Evolutionary conservation across 2,797 vertebrate species (phyloP).

Genomic region (Coracias cyanogaster): DNA sequence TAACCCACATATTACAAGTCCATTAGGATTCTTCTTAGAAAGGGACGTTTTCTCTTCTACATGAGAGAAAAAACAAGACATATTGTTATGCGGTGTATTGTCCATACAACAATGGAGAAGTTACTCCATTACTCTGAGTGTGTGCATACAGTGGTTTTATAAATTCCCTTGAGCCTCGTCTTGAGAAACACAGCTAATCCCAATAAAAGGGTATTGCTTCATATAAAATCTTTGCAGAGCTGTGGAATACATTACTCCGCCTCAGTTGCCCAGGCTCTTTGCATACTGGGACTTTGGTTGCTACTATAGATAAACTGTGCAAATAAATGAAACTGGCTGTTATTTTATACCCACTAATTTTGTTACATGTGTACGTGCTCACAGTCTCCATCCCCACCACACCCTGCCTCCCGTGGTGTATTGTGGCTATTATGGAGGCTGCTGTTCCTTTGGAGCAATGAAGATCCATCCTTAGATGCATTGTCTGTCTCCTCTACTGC

Average conservation of each 20-base stretch:
- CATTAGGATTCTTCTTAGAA: not conserved
- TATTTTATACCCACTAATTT: not conserved
- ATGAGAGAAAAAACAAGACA: not conserved
- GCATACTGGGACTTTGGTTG: not conserved
- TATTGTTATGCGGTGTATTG: not conserved
- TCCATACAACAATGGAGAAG: not conserved
- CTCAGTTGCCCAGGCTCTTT: not conserved
- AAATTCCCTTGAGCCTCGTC: not conserved
- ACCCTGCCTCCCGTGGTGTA: fast-evolving
- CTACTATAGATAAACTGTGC: not conserved
- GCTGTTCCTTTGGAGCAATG: not conserved
- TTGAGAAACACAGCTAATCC: not conserved
- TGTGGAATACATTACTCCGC: not conserved
- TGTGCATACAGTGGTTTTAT: not conserved
- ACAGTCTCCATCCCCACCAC: not conserved
- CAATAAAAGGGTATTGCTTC: not conserved
- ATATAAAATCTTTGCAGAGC: not conserved
- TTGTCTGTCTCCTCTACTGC: not conserved
- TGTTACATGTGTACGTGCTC: not conserved
- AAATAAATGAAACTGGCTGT: slow-evolving; percentile 2
- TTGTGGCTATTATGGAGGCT: not conserved
- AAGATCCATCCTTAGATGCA: not conserved
- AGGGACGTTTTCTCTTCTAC: not conserved
- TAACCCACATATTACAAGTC: not conserved
- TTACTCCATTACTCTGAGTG: not conserved